Conservation (phyloP, 2,888 invertebrate species). For the Allophyes oxyacanthae region DNA sequence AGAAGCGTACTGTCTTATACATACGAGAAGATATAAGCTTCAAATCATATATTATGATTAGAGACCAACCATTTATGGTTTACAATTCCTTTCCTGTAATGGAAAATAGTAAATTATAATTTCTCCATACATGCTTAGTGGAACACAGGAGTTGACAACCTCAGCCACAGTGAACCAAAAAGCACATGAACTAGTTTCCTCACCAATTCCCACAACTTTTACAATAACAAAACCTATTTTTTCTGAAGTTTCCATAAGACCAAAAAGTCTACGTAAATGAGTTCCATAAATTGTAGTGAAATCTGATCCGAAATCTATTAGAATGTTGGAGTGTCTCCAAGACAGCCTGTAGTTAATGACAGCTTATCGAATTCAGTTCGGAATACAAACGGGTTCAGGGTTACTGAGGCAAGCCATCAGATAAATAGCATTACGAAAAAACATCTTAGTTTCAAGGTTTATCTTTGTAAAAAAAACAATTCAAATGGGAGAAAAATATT, state of each 20-base stretch:
- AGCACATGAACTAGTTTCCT: conserved; percentile 1
- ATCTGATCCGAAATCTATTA: conserved; percentile 39
- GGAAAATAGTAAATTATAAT: too few relatives aligned
- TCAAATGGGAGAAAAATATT: neutral
- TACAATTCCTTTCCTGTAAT: too few relatives aligned
- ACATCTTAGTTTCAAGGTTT: conserved; percentile 29
- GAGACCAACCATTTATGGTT: too few relatives aligned
- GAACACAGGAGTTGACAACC: too few relatives aligned
- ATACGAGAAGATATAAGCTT: too few relatives aligned
- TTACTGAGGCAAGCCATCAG: conserved; percentile 32
- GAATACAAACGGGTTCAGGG: conserved; percentile 44
- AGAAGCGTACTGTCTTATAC: too few relatives aligned
- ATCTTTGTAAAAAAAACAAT: conserved; percentile 8
- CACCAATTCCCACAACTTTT: conserved; percentile 1
- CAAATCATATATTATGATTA: too few relatives aligned
- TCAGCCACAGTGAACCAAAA: too few relatives aligned
- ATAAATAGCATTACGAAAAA: conserved; percentile 33
- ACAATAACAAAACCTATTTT: conserved; percentile 13
- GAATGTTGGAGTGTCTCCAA: conserved; percentile 52
- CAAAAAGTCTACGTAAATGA: conserved; percentile 15
- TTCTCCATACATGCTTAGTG: too few relatives aligned
- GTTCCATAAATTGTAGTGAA: conserved; percentile 20
- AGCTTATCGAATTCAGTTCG: conserved; percentile 36
- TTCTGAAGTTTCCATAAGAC: conserved; percentile 9
- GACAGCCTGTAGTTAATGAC: conserved; percentile 33